Base-by-base conservation (phyloP, 35 echinoderm and acorn worm species). In the Lytechinus pictus region DNA sequence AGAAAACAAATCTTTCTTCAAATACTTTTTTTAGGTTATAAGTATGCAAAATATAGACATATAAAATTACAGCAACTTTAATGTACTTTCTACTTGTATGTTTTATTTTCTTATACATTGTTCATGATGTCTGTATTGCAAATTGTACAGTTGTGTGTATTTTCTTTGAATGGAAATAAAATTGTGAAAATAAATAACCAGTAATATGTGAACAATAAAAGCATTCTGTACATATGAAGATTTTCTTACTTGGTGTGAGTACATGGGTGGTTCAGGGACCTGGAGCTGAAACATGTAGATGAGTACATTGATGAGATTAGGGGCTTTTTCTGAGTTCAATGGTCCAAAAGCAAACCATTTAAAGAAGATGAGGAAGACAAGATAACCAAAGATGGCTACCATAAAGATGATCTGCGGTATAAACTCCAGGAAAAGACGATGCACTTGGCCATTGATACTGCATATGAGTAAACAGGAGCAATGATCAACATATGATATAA, bases 371-470 rank as follows among this genome's bases (percentile, higher is more conserved):
- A 99, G 91, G n/a, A 97, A 27, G 14, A 98, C 92, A 27, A 99
- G 94, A 71, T 99, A 99, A 9, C 97, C 98, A 94, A 99, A 99
- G 54, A 99, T 95, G 21, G 94, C 94, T 87, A 96, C 54, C 57
- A 99, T 95, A 94, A 99, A 99, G 24, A 99, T 57, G 4, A 99
- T 93, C 94, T 99, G 98, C 0, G 98, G 98, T 29, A 99, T 95
- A 54, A 98, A 99, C 54, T 98, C 96, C 90, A 95, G 86, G 21
- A 98, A 52, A 28, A 98, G 91, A 12, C 56, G 95, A 87, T 61
- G 52, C 27, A 53, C 91, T 33, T 94, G 94, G 21, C 96, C 66
- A 24, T 79, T 79, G 66, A 79, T 79, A 16, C 66, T 79, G 14
- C 66, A 79, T 5, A 58, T 58, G 19, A 79, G 66, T 19, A 79